Evolutionary conservation across 2,888 invertebrate species (phyloP), one percentile per base, ranked within the genome.

Genomic region (Scelioninae gen. 2): DNA sequence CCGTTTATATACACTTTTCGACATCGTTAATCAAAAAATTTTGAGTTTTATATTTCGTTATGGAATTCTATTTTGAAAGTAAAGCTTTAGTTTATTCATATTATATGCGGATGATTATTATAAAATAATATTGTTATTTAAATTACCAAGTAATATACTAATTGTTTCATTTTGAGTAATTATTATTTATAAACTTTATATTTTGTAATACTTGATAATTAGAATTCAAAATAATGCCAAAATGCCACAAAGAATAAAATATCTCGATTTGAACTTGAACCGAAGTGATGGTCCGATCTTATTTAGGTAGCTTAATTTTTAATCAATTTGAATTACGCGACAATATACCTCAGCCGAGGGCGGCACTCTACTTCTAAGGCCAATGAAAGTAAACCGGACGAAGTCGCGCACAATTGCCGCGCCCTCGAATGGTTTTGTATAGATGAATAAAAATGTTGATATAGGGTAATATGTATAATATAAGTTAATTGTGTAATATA

Each of bases 291-390:
- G 63, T 64, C 71, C 53, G 71, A 64, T 64, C 18, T 64, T 35
- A 41, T 25, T 50, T 57, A 70, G 48, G 11, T 70, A 64, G 45
- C 37, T 35, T 37, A 57, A 46, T 64, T 18, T 60, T 41, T 16
- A 43, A 18, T 28, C 2, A 16, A 28, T 53, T 60, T 25, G 16
- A 43, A 60, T 53, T 46, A 45, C 41, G 50, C 45, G 63, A 70
- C 70, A 57, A 70, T 64, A 70, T 70, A 70, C 70, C 70, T 70
- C 70, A 69, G 52, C 46, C 39, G 31, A 31, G 55, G 53, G 61
- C 31, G 48, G 57, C 57, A 50, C 35, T 48, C 22, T 52, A 64
- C 31, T 71, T 71, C 58, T 52, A 71, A 71, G 45, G 58, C 57
- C 70, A 71, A 64, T 55, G 70, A 63, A 71, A 71, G 64, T 71